Percentiles rank a stretch among this genome's conserved stretches.
Evolutionary conservation across 2,888 invertebrate species (phyloP).

Genomic region (Fissipunctia ypsillon): DNA sequence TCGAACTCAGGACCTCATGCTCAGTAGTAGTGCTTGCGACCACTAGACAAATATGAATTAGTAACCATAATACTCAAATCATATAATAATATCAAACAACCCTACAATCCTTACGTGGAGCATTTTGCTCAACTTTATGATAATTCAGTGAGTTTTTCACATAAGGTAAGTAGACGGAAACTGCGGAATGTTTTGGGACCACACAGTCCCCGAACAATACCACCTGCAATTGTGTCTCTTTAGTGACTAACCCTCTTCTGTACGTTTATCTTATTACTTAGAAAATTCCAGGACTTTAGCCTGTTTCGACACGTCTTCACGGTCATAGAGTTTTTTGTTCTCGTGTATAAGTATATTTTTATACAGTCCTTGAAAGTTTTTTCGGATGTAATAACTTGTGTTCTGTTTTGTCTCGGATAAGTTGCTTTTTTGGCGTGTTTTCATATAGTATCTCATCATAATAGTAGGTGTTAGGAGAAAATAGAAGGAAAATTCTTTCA

Average conservation of each 20-base stretch:
- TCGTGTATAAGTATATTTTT: slow-evolving; percentile 12
- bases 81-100: slow-evolving; percentile 1
- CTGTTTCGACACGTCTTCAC: neutral
- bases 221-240: slow-evolving; percentile 53
- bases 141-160: slow-evolving; percentile 38
- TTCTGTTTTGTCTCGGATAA: neutral
- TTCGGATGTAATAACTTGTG: neutral
- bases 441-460: neutral
- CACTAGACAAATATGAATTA: too few species aligned
- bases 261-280: slow-evolving; percentile 26
- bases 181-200: slow-evolving; percentile 56
- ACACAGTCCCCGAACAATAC: slow-evolving; percentile 58
- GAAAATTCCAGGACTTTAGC: slow-evolving; percentile 3
- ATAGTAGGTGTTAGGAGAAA: neutral
- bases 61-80: neutral
- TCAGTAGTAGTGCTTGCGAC: too few species aligned
- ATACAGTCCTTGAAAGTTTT: slow-evolving; percentile 13
- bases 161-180: slow-evolving; percentile 38
- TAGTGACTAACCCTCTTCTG: slow-evolving; percentile 18
- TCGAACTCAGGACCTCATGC: too few species aligned
- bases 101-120: neutral
- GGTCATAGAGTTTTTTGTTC: slow-evolving; percentile 16
- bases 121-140: slow-evolving; percentile 18
- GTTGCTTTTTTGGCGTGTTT: neutral
- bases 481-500: too few species aligned